Base-by-base conservation (phyloP, 2,888 invertebrate species). In the Lysandra bellargus region DNA sequence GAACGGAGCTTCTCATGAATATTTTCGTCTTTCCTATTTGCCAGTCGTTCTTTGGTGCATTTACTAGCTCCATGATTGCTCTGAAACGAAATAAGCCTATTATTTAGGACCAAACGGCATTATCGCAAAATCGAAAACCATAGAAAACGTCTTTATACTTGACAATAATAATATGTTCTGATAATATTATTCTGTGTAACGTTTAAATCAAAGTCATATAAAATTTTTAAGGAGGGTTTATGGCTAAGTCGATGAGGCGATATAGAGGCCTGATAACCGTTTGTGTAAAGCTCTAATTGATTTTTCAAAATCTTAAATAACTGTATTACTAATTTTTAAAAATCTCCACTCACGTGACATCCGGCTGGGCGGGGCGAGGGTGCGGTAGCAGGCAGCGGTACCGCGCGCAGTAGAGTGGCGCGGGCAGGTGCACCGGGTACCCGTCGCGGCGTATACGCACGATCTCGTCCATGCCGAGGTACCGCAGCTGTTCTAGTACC, bases 391-490 rank as follows among this genome's bases (percentile, higher is more conserved):
- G 93, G 87, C 98, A 98, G 82, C 97, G 95, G 89, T 98, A 98
- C 79, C 97, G 95, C 80, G 95, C 92, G 49, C 97, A 94, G 90
- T 98, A 98, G 84, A 97, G 96, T 79, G 96, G 95, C 86, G 97
- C 96, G 44, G 96, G 95, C 91, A 98, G 95, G 87, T 98, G 98
- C 83, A 98, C 96, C 0, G 98, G 98, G 91, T 96, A 98, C 4
- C 98, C 98, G 89, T 98, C 98, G 85, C 98, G 97, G 5, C 98
- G 95, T 82, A 98, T 98, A 82, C 98, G 95, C 84, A 98, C 98
- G 83, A 98, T 98, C 90, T 98, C 98, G 88, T 98, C 95, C 98
- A 98, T 98, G 81, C 98, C 98, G 81, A 98, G 95, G 93, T 98
- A 98, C 85, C 97, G 96, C 78, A 98, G 94, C 90, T 98, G 98